Conservation (phyloP, 2,113 vertebrate genomes). For the Glaucidium brasilianum region DNA sequence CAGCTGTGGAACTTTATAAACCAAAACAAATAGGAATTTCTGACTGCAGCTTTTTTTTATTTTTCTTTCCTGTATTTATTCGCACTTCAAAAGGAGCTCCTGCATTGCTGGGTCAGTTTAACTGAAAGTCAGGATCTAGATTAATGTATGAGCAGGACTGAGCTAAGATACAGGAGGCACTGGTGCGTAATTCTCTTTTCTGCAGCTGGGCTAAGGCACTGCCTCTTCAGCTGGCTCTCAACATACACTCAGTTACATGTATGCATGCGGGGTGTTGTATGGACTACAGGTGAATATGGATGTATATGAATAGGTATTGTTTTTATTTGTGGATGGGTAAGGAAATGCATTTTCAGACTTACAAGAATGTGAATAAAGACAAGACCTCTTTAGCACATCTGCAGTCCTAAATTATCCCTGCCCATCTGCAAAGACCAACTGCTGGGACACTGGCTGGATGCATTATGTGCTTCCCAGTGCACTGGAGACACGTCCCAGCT, state of each 20-base stretch:
- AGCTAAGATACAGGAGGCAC: background rate
- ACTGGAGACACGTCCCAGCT: background rate
- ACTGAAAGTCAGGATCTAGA: background rate
- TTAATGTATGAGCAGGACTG: background rate
- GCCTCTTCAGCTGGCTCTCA: background rate
- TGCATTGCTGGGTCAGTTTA: background rate
- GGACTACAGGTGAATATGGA: background rate
- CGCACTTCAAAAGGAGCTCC: background rate
- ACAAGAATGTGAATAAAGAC: background rate
- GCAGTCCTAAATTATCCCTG: background rate
- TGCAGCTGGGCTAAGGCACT: background rate
- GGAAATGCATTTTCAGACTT: background rate
- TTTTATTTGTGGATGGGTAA: background rate
- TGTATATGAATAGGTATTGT: background rate
- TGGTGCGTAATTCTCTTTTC: background rate
- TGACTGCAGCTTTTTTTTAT: background rate
- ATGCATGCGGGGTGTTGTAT: background rate
- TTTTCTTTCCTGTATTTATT: background rate
- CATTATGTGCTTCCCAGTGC: background rate
- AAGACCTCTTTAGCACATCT: background rate
- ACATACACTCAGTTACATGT: rapidly evolving
- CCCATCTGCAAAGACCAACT: background rate
- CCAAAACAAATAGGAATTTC: background rate
- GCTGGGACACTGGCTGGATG: background rate
- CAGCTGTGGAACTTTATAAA: background rate